Evolutionary conservation across 1,140 invertebrate genomes (phyloP).

Genomic region (Drosophila sulfurigaster): DNA sequence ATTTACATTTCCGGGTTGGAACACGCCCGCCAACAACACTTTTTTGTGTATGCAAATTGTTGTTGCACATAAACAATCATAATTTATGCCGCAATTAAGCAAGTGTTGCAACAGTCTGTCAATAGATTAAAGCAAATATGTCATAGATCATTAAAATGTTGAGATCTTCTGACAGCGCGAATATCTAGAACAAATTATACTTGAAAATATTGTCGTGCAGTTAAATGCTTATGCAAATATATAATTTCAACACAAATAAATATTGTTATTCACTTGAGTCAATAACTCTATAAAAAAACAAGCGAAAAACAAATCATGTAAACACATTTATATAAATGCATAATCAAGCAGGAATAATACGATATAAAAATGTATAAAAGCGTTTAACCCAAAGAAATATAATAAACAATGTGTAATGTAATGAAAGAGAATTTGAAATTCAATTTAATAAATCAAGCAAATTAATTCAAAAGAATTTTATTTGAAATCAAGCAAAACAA

Average conservation of each 20-base stretch:
- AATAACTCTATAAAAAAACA: too few species aligned
- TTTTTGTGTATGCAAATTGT: conserved; percentile 27
- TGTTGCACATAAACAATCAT: conserved; percentile 47
- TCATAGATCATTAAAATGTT: conserved; percentile 25
- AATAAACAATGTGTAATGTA: too few species aligned
- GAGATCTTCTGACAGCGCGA: neutral
- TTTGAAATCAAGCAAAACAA: too few species aligned
- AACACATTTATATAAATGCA: neutral
- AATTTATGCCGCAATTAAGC: conserved; percentile 47
- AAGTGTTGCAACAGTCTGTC: conserved; percentile 23
- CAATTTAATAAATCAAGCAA: too few species aligned
- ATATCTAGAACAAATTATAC: neutral
- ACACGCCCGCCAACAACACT: conserved; percentile 38
- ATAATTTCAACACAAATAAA: neutral
- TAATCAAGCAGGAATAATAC: too few species aligned
- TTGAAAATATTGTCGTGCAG: neutral
- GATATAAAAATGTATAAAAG: neutral
- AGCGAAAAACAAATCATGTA: too few species aligned
- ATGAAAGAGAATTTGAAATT: too few species aligned
- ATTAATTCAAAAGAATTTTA: too few species aligned
- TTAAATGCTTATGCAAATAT: neutral
- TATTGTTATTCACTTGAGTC: too few species aligned
- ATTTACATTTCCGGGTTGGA: conserved; percentile 60
- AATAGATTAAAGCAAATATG: conserved; percentile 13
- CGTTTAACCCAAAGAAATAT: neutral